Percentiles rank a stretch among this genome's conserved stretches.
These are phyloP conservation scores for Furcula furcula DNA, from an alignment of 2,888 invertebrate species.

Conservation along the genomic window DNA sequence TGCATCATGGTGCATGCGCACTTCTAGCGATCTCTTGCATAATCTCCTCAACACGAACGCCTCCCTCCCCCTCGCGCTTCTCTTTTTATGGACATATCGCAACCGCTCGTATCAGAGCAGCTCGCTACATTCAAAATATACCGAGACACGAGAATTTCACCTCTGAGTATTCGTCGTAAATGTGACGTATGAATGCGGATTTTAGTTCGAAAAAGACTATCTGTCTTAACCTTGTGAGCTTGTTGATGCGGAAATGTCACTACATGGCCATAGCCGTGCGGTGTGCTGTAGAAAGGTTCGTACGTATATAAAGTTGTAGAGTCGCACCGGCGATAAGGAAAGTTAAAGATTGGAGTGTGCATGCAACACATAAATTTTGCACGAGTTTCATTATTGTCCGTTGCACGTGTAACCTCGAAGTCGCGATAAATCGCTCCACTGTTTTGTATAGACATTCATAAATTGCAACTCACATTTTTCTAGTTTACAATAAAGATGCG, in stretches of 20 bases:
- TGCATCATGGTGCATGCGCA: conserved; percentile 37
- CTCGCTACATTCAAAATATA: conserved; percentile 13
- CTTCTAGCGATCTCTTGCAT: conserved; percentile 25
- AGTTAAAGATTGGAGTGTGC: conserved; percentile 35
- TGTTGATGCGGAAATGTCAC: conserved; percentile 30
- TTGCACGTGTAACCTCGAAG: conserved; percentile 60
- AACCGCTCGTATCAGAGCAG: conserved; percentile 13
- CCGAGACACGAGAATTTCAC: conserved; percentile 5
- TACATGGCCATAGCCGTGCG: conserved; percentile 17
- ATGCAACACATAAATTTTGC: conserved; percentile 43
- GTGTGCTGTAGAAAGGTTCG: conserved; percentile 23
- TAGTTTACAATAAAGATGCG: too few species aligned
- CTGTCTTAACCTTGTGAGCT: conserved; percentile 13
- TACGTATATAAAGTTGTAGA: conserved; percentile 7
- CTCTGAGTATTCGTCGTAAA: background rate
- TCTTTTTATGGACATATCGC: background rate
- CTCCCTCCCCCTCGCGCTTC: background rate
- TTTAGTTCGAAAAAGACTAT: conserved; percentile 2
- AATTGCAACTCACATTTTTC: background rate
- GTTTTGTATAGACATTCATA: conserved; percentile 4
- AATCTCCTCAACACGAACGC: conserved; percentile 8
- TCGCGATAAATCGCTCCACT: conserved; percentile 35
- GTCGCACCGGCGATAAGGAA: conserved; percentile 35
- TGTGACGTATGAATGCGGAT: conserved; percentile 9
- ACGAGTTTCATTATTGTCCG: conserved; percentile 51